Percentiles rank a stretch among this genome's conserved stretches.
phyloP scores from a whole-genome alignment of 2,888 invertebrate genomes.

The Volucella inflata region DNA sequence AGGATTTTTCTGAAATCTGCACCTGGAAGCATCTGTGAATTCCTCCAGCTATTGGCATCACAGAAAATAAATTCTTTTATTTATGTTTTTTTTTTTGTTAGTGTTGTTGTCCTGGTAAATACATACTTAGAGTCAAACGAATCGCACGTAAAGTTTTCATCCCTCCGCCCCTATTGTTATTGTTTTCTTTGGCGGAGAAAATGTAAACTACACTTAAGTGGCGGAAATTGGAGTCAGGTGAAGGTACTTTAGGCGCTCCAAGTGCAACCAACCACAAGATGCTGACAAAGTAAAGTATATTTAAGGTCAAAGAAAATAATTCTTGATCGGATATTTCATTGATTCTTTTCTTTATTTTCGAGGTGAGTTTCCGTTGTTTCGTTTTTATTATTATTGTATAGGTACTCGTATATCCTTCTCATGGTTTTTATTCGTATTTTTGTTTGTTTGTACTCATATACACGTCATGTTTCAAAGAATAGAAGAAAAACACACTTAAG shows the following conservation, averaged over 20 bases:
- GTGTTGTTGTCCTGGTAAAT: too few relatives aligned
- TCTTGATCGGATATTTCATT: constrained; percentile 44
- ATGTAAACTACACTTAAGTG: constrained; percentile 33
- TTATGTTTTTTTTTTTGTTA: too few relatives aligned
- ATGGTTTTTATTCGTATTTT: not conserved
- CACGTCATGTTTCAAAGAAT: constrained; percentile 16
- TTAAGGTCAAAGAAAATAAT: constrained; percentile 36
- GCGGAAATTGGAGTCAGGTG: constrained; percentile 21
- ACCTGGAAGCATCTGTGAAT: too few relatives aligned
- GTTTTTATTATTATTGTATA: constrained; percentile 24
- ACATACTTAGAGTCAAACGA: too few relatives aligned
- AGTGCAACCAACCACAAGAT: constrained; percentile 34
- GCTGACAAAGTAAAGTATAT: constrained; percentile 16
- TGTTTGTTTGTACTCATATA: constrained; percentile 4
- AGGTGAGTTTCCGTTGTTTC: not conserved
- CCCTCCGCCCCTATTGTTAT: not conserved
- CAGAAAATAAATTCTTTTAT: too few relatives aligned
- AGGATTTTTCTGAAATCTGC: too few relatives aligned
- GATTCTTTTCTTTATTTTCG: constrained; percentile 41
- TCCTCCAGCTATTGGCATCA: too few relatives aligned
- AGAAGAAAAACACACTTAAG: constrained; percentile 12
- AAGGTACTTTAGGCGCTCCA: not conserved
- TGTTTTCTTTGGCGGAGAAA: constrained; percentile 2
- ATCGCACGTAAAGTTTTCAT: not conserved
- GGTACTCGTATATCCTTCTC: constrained; percentile 11